Conservation (phyloP, 2,113 vertebrate species). For the Lagenorhynchus albirostris region DNA sequence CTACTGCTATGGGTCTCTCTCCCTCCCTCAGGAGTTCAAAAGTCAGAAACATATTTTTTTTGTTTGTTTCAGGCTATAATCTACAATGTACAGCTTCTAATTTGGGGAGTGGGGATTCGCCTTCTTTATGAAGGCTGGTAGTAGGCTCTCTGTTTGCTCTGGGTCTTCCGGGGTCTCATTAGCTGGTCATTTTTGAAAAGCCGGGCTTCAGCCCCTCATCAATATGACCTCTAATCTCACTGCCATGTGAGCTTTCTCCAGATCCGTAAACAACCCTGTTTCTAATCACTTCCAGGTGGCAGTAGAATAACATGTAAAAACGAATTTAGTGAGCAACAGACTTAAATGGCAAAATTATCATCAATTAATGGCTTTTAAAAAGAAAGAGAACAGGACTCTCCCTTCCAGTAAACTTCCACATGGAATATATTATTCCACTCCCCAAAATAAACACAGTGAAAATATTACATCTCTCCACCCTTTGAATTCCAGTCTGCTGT, state of each 20-base stretch:
- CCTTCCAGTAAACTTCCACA: not conserved
- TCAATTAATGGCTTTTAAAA: not conserved
- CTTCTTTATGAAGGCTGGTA: not conserved
- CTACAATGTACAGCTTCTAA: not conserved
- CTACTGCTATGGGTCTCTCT: too few relatives aligned
- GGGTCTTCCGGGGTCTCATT: not conserved
- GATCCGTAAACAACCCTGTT: not conserved
- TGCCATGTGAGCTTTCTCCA: not conserved
- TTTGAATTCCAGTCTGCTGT: not conserved
- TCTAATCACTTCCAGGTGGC: not conserved
- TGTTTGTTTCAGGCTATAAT: too few relatives aligned
- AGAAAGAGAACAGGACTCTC: not conserved
- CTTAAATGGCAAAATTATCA: not conserved
- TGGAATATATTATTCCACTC: too few relatives aligned
- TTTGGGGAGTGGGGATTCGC: not conserved
- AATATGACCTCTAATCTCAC: not conserved
- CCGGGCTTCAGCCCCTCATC: fast-evolving
- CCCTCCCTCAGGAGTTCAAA: not conserved
- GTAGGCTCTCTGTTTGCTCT: not conserved
- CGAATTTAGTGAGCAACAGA: not conserved
- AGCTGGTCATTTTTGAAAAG: not conserved
- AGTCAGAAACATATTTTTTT: not conserved
- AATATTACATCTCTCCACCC: not conserved
- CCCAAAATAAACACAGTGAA: not conserved
- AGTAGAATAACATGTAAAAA: not conserved